A percentile compares a stretch with the other conserved stretches of the same genome.
These are phyloP conservation scores for Porites evermanni DNA, from an alignment of 92 coral and sea anemone species.

Conservation along the genomic window DNA sequence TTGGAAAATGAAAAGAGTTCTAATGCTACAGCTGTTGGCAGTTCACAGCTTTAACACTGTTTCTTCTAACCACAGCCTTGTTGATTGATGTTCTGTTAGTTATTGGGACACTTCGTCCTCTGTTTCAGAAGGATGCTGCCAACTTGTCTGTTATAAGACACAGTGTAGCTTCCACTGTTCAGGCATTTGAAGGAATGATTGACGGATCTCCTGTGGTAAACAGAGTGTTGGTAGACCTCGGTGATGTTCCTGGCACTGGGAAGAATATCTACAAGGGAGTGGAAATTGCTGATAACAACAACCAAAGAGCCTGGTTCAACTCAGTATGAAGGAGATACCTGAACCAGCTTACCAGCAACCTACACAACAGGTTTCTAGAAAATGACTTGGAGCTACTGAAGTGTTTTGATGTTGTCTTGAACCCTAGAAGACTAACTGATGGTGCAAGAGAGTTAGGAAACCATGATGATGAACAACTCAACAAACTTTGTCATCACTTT, in stretches of 20 bases:
- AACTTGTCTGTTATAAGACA: constrained; percentile 21
- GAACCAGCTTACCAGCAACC: constrained; percentile 25
- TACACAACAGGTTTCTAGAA: constrained; percentile 29
- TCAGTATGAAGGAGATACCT: constrained; percentile 16
- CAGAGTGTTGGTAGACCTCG: constrained; percentile 5
- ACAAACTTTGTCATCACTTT: not conserved
- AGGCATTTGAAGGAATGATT: constrained; percentile 1
- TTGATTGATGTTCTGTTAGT: constrained; percentile 43
- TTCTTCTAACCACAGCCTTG: constrained; percentile 42
- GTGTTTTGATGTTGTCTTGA: constrained; percentile 39
- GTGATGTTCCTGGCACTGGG: not conserved
- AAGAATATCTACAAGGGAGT: not conserved
- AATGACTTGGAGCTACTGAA: constrained; percentile 34
- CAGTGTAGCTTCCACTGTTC: not conserved
- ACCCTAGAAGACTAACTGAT: constrained; percentile 32
- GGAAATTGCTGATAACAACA: constrained; percentile 16
- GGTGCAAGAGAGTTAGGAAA: not conserved
- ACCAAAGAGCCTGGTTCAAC: constrained; percentile 15
- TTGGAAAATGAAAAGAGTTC: constrained; percentile 13
- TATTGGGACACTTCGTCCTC: constrained; percentile 41
- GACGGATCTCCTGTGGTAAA: not conserved
- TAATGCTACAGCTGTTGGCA: constrained; percentile 31
- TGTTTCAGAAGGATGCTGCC: constrained; percentile 42
- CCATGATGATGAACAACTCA: not conserved
- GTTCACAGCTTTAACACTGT: constrained; percentile 8